These are phyloP conservation scores for Columbina picui DNA, from an alignment of 2,113 vertebrate genomes.

Conservation along the genomic window DNA sequence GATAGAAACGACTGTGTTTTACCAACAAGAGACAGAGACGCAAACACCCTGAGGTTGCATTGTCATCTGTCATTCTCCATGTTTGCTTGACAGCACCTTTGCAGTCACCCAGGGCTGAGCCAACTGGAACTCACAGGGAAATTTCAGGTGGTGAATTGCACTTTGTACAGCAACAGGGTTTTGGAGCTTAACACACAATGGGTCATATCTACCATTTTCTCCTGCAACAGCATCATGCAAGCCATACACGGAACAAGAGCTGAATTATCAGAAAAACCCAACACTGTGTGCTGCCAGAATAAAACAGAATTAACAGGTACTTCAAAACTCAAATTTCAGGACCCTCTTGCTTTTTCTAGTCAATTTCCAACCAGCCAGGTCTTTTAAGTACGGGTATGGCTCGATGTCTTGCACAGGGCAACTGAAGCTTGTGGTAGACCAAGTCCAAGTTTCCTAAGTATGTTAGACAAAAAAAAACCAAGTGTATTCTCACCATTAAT, in stretches of 20 bases:
- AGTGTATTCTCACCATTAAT: background rate
- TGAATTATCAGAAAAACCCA: background rate
- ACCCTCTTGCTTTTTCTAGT: background rate
- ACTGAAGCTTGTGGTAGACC: background rate
- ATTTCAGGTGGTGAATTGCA: background rate
- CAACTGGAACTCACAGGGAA: background rate
- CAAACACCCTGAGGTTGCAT: background rate
- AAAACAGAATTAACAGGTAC: background rate
- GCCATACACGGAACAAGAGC: accelerated
- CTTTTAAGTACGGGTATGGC: background rate
- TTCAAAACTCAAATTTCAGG: background rate
- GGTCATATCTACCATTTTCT: background rate
- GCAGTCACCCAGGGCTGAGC: background rate
- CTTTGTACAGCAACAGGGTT: accelerated
- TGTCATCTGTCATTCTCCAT: background rate
- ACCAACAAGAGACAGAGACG: background rate
- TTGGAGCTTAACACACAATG: background rate
- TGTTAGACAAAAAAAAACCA: background rate
- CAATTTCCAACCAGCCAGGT: background rate
- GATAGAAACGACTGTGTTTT: background rate
- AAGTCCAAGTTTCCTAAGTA: background rate
- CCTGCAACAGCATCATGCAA: background rate
- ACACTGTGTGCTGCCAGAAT: background rate
- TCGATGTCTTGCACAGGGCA: background rate
- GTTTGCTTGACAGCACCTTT: background rate